Evolutionary conservation across 2,888 invertebrate genomes (phyloP).

Genomic region (Unio pictorum): DNA sequence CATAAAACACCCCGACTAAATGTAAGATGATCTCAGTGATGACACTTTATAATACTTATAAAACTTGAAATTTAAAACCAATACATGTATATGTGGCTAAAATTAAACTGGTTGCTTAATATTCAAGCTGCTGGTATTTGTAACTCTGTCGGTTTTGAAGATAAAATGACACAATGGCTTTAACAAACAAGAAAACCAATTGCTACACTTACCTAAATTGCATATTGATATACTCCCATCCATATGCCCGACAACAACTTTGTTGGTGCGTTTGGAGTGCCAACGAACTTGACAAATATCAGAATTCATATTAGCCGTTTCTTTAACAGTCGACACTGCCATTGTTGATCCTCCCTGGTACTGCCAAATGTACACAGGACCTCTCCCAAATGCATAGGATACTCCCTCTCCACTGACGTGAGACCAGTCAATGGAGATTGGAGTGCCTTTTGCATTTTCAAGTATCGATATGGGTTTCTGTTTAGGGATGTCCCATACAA

Average conservation of each 20-base stretch:
- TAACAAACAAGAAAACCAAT: too few species aligned
- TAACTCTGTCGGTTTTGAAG: too few species aligned
- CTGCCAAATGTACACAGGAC: conserved; percentile 69
- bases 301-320: conserved; percentile 55
- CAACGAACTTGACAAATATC: conserved; percentile 64
- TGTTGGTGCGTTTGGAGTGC: conserved; percentile 64
- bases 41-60: too few species aligned
- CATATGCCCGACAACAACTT: conserved; percentile 68
- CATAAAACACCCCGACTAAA: too few species aligned
- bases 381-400: conserved; percentile 56
- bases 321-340: conserved; percentile 44
- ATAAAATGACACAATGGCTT: too few species aligned
- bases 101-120: too few species aligned
- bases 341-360: conserved; percentile 33
- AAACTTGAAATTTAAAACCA: too few species aligned
- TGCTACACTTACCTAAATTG: conserved; percentile 51
- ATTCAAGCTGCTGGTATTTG: too few species aligned
- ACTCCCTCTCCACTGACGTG: conserved; percentile 50
- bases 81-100: too few species aligned
- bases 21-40: too few species aligned
- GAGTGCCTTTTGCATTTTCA: conserved; percentile 51
- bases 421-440: conserved; percentile 68
- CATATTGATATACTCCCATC: conserved; percentile 70
- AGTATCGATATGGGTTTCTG: conserved; percentile 63
- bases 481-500: conserved; percentile 69